Percentiles rank a stretch among this genome's conserved stretches.
These are phyloP conservation scores for Telmatochromis brachygnathus DNA, from an alignment of 2,113 vertebrate genomes.

Conservation along the genomic window DNA sequence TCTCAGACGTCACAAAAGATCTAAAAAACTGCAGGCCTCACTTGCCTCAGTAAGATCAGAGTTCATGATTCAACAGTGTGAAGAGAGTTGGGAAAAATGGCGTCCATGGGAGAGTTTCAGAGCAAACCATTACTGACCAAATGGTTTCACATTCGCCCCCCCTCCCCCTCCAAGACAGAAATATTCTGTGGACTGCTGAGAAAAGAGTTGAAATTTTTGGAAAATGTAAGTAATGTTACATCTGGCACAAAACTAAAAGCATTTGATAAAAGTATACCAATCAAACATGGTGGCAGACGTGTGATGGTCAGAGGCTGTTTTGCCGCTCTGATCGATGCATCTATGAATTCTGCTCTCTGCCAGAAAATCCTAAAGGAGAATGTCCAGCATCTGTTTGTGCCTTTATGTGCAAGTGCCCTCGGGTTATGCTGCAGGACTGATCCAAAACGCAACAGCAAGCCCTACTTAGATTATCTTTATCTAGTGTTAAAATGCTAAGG, in stretches of 20 bases:
- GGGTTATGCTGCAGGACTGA: not conserved
- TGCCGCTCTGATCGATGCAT: not conserved
- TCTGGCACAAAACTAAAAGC: not conserved
- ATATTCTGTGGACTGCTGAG: not conserved
- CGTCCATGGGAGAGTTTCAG: not conserved
- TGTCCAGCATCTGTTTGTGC: not conserved
- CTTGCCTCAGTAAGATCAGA: not conserved
- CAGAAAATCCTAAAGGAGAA: not conserved
- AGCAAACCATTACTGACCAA: not conserved
- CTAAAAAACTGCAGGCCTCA: not conserved
- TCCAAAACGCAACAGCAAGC: not conserved
- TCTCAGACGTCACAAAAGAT: not conserved
- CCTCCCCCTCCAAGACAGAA: not conserved
- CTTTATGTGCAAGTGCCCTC: not conserved
- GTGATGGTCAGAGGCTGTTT: not conserved
- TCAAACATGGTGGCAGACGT: not conserved
- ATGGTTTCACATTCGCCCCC: accelerated
- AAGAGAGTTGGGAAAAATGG: not conserved
- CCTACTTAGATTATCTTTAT: not conserved
- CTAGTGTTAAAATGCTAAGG: not conserved
- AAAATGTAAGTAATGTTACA: not conserved
- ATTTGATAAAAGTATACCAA: not conserved
- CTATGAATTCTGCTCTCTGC: not conserved
- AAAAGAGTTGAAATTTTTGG: not conserved
- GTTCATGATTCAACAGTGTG: not conserved